Percentiles rank a stretch among this genome's conserved stretches.
Conservation (phyloP, 2,888 invertebrate genomes). For the Phortica magna region DNA sequence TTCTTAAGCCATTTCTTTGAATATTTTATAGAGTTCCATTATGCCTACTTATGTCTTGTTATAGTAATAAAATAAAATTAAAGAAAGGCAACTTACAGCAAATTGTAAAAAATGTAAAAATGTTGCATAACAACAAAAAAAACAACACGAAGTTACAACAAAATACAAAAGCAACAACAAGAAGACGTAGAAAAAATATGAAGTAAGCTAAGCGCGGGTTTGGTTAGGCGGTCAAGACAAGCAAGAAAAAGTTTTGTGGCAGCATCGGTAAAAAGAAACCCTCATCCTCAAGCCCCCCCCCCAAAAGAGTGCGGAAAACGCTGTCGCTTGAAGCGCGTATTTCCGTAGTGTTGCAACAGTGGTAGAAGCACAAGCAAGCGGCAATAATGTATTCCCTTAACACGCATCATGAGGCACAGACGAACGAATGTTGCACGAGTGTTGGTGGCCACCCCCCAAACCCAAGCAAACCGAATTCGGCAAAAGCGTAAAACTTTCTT, state of each 20-base stretch:
- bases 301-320: neutral
- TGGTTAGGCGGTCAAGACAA: neutral
- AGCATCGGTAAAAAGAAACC: neutral
- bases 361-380: neutral
- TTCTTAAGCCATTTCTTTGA: slow-evolving; percentile 72
- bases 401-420: slow-evolving; percentile 69
- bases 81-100: slow-evolving; percentile 52
- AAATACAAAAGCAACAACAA: neutral
- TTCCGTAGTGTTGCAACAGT: slow-evolving; percentile 12
- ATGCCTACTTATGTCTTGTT: slow-evolving; percentile 75
- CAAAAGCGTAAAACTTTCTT: slow-evolving; percentile 60
- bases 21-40: slow-evolving; percentile 73
- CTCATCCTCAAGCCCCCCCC: neutral
- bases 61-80: slow-evolving; percentile 75
- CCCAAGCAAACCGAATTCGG: neutral
- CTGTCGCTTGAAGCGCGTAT: neutral
- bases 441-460: neutral
- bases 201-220: neutral
- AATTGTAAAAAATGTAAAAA: slow-evolving; percentile 49
- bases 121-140: slow-evolving; percentile 32
- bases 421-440: slow-evolving; percentile 28
- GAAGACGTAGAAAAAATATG: neutral
- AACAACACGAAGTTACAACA: slow-evolving; percentile 34
- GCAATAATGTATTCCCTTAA: slow-evolving; percentile 55
- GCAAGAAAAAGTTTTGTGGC: too few relatives aligned